A percentile compares a stretch with the other conserved stretches of the same genome.
Evolutionary conservation across 2,797 vertebrate genomes (phyloP).

Genomic region (Arrhamphus sclerolepis): DNA sequence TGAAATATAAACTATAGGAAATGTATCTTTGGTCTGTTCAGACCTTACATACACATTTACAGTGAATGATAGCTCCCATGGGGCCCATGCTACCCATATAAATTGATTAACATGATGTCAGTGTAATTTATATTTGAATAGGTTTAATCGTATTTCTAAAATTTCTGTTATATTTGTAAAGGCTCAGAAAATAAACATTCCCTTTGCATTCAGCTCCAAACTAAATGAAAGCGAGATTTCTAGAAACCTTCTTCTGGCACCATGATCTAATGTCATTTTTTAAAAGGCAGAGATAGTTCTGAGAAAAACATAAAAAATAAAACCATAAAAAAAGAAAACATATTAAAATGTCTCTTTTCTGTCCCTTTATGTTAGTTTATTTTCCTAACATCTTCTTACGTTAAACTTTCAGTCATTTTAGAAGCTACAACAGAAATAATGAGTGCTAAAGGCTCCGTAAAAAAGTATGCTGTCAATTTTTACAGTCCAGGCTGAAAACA

Average conservation of each 20-base stretch:
- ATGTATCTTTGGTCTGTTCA: not conserved
- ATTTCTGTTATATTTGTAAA: conserved; percentile 58
- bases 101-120: conserved; percentile 35
- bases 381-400: conserved; percentile 10
- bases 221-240: conserved; percentile 10
- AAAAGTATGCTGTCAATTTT: conserved; percentile 25
- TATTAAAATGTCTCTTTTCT: not conserved
- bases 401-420: conserved; percentile 30
- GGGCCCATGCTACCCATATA: conserved; percentile 15
- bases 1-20: no score
- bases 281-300: conserved; percentile 4
- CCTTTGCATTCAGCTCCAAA: conserved; percentile 10
- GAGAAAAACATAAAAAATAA: not conserved
- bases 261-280: conserved; percentile 16
- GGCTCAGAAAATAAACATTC: conserved; percentile 25
- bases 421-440: conserved; percentile 14
- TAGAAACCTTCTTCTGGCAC: conserved; percentile 22
- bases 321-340: conserved; percentile 4
- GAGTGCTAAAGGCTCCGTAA: conserved; percentile 15
- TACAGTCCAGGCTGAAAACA: conserved; percentile 42
- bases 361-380: conserved; percentile 8
- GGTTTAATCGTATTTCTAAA: conserved; percentile 59
- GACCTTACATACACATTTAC: not conserved
- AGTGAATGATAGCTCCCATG: conserved; percentile 10
- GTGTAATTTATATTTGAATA: conserved; percentile 48